phyloP scores from a whole-genome alignment of 1,140 invertebrate genomes.

The Paraescarpia echinospica region DNA sequence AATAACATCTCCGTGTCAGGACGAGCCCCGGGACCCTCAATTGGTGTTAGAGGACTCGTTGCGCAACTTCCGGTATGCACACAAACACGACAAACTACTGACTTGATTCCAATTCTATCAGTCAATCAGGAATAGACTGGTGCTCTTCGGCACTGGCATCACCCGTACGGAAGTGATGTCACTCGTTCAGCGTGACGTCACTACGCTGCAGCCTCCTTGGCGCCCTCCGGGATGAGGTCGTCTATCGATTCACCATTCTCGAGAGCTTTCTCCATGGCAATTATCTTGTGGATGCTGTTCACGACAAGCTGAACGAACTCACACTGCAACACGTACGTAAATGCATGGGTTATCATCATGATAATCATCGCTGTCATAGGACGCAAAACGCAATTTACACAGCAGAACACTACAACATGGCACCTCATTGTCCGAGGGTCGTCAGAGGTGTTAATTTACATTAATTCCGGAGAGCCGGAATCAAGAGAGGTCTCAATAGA shows the following conservation, averaged over 20 bases:
- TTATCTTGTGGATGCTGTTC: slow-evolving; percentile 6
- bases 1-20: not conserved
- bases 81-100: not conserved
- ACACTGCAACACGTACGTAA: slow-evolving; percentile 7
- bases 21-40: not conserved
- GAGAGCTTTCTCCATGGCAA: slow-evolving; percentile 15
- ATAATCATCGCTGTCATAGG: not conserved
- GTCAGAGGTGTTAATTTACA: no score
- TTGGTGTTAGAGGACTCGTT: not conserved
- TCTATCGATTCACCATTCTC: slow-evolving; percentile 21
- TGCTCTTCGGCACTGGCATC: not conserved
- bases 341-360: not conserved
- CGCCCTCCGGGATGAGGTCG: slow-evolving; percentile 7
- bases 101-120: not conserved
- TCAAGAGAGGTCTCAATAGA: no score
- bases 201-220: not conserved
- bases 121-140: not conserved
- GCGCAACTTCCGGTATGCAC: not conserved
- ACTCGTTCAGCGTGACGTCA: not conserved
- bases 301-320: slow-evolving; percentile 20
- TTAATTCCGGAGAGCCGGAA: no score
- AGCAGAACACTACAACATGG: no score
- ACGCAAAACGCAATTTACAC: no score
- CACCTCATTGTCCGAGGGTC: no score
- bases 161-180: not conserved